Evolutionary conservation across 2,888 invertebrate genomes (phyloP), one percentile per base, ranked within the genome.

Genomic region (Melangyna quadrimaculata): DNA sequence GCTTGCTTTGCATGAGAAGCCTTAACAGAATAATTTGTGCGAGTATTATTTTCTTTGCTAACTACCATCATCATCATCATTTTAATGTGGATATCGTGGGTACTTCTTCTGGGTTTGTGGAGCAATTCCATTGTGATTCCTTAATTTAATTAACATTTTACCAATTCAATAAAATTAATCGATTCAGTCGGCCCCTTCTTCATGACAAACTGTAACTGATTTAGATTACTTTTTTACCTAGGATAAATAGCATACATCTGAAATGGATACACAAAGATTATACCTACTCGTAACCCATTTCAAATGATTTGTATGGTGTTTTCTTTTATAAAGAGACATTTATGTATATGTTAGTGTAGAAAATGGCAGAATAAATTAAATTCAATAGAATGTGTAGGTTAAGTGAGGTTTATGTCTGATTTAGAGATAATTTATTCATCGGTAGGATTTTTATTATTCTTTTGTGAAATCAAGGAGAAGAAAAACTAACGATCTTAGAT

Each of bases 121-220:
- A 48, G 19, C 65, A 65, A 65, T 65, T 48, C 67, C n/a, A 67
- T 63, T 69, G 53, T 70, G 70, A 40, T 57, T 45, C 24, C 35
- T 37, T 59, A 59, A 65, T 67, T 57, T 67, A 78, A 79, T 79
- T 73, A 67, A 32, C 73, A 65, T 67, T 40, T 57, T 74, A 43
- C 35, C 24, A 24, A 40, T 73, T 59, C 29, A 67, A 40, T 59
- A 51, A 24, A 19, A 67, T 45, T 65, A 71, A 78, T 78, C 72
- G 81, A 78, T 78, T 72, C 14, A 24, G 17, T 24, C 48, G 17
- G 40, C 59, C 40, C 12, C 27, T 43, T 10, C 24, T 27, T 17
- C 6, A 35, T 65, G 40, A 51, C 77, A 73, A 74, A 67, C 40
- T 51, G 67, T 67, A 74, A 67, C 40, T 51, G 67, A 79, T 67